A percentile compares a stretch with the other conserved stretches of the same genome.
These are phyloP conservation scores for Himalopsyche kuldschensis DNA, from an alignment of 2,888 invertebrate genomes.

Conservation along the genomic window DNA sequence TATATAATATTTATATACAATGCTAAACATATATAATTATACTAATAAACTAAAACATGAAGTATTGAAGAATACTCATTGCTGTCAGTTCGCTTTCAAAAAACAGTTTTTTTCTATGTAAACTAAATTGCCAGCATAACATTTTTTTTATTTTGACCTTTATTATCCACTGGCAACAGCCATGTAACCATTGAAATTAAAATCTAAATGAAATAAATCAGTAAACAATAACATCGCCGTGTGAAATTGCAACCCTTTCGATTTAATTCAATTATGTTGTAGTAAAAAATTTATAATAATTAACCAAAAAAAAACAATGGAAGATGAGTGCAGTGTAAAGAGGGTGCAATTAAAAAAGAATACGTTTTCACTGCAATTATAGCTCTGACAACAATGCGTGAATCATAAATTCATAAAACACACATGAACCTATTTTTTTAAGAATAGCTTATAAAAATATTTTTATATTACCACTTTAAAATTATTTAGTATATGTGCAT, in stretches of 20 bases:
- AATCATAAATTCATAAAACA: neutral
- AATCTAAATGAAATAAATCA: neutral
- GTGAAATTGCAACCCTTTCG: conserved; percentile 31
- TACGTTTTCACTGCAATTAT: neutral
- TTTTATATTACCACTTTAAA: too few species aligned
- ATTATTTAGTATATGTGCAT: too few species aligned
- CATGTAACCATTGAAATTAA: neutral
- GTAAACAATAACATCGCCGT: conserved; percentile 3
- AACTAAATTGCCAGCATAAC: neutral
- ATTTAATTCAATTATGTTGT: conserved; percentile 2
- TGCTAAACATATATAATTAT: too few species aligned
- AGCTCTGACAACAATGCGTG: neutral
- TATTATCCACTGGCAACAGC: neutral
- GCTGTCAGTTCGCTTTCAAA: too few species aligned
- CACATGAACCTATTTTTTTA: too few species aligned
- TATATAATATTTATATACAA: too few species aligned
- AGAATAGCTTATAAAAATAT: too few species aligned
- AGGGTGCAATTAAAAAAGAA: neutral
- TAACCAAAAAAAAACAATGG: conserved; percentile 14
- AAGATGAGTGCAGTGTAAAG: neutral
- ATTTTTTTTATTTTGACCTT: neutral
- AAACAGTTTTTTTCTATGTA: too few species aligned
- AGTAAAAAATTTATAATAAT: neutral
- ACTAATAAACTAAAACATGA: too few species aligned
- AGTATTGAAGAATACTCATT: too few species aligned